Evolutionary conservation across 1,140 invertebrate genomes (phyloP), one percentile per base, ranked within the genome.

Genomic region (Hermetia illucens): DNA sequence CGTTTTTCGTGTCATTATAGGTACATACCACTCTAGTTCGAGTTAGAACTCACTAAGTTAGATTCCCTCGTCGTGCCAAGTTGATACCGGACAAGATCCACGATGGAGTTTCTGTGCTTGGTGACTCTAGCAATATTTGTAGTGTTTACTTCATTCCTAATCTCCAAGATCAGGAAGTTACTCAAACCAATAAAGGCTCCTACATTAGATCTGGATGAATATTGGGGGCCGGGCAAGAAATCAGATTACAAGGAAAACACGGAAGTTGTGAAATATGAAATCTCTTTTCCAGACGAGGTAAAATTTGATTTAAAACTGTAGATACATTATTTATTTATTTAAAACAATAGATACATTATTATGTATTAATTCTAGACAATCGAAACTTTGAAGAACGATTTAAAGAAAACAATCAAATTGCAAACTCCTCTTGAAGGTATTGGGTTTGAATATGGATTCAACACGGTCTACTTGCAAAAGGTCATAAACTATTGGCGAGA

Each of bases 391-490:
- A 69, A 72, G 49, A 41, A 58, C 2, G 62, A 77, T 34, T 55
- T 85, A 2, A 60, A 68, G 34, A 58, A 66, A 19, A 61, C 71
- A 22, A 53, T 67, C 8, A 52, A 63, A 16, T 64, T 77, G 8
- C 63, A 64, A 20, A 62, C 64, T 9, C 72, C 81, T 1, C 47
- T 88, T 34, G 74, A 83, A 54, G 75, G 70, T 15, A 61, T 71
- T 3, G 69, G 71, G 29, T 88, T 87, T 44, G 57, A 75, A 38
- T 88, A 87, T 55, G 86, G 86, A 6, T 77, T 88, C 42, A 83
- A 85, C 55, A 62, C 74, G 0, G 62, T 73, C 17, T 72, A 76
- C 50, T 55, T 89, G 20, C 61, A 70, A 25, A 66, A 71, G 38
- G 58, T 89, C 17, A 47, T 82, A 12, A 59, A 75, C 20, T 78